Evolutionary conservation across 1,140 invertebrate genomes (phyloP), one percentile per base, ranked within the genome.

Genomic region (Diorhabda carinulata): DNA sequence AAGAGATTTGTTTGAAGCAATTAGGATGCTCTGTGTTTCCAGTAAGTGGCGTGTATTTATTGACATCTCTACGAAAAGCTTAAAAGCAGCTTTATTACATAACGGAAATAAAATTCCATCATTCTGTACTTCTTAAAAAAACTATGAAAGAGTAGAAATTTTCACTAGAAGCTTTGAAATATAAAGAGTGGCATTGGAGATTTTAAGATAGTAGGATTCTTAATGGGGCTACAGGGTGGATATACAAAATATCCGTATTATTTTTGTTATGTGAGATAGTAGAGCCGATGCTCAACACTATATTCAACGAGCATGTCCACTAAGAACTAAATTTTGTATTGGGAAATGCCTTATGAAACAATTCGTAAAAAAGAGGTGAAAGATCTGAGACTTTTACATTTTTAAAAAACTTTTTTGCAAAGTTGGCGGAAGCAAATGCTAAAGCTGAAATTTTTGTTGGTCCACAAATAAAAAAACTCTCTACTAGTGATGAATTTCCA

Each of bases 41-140:
- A 41, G 7, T 69, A 60, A 77, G 61, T 79, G 76, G 70, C 71
- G 73, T 25, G 25, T 76, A 59, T 79, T 80, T 56, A 79, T 80
- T 61, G 76, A 78, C 68, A 72, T 66, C 61, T 77, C 76, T 7
- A 58, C 52, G 10, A 74, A 63, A 69, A 78, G 75, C 58, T 72
- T 81, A 3, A 80, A 82, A 74, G 76, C 67, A 9, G 76, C 78
- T 8, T 63, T 81, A n/a, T 65, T 80, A 3, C 79, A 81, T 60
- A 80, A 79, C 61, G 74, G 79, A 61, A 80, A 82, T 68, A 67
- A 64, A 61, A 74, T 74, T 66, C 67, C 76, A 7, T 78, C 61
- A 81, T 70, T 76, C 76, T 9, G 9, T 63, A 3, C 43, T 44
- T 44, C 61, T 9, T n/a, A 44, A 42, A 44, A 44, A 43, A 43